Conservation (phyloP, 1,140 invertebrate species). For the Glomeris maerens region DNA sequence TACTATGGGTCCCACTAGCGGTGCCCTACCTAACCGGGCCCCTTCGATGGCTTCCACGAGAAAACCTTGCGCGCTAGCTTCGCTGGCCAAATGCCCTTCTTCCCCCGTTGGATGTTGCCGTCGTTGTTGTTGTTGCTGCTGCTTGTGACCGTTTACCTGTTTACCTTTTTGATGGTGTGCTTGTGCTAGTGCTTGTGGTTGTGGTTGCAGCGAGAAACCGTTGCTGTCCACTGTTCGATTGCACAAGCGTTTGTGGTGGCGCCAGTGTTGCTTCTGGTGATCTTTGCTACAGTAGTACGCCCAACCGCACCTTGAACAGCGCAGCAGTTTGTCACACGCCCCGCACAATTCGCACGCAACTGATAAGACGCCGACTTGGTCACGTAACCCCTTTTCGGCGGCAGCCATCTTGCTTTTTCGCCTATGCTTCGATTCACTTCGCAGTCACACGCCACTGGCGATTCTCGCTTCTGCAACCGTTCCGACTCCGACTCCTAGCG, state of each 20-base stretch:
- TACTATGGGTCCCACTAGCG: too few species aligned
- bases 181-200: constrained; percentile 1
- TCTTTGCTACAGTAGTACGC: constrained; percentile 30
- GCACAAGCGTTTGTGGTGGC: constrained; percentile 26
- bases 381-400: neutral
- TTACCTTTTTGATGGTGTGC: constrained; percentile 1
- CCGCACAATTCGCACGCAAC: constrained; percentile 39
- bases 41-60: constrained; percentile 16
- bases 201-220: constrained; percentile 9
- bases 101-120: constrained; percentile 8
- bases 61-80: constrained; percentile 10
- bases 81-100: neutral
- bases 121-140: constrained; percentile 8
- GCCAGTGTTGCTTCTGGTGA: constrained; percentile 30
- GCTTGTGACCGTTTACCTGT: constrained; percentile 1
- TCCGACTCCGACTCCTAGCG: too few species aligned
- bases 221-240: constrained; percentile 20
- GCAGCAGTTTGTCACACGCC: constrained; percentile 22
- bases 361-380: neutral
- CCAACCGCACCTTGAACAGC: constrained; percentile 25
- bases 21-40: too few species aligned
- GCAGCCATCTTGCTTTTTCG: too few species aligned
- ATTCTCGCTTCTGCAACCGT: too few species aligned
- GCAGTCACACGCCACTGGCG: too few species aligned
- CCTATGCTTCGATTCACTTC: too few species aligned